Base-by-base conservation (phyloP, 2,113 vertebrate genomes). In the Planiliza haematocheilus region DNA sequence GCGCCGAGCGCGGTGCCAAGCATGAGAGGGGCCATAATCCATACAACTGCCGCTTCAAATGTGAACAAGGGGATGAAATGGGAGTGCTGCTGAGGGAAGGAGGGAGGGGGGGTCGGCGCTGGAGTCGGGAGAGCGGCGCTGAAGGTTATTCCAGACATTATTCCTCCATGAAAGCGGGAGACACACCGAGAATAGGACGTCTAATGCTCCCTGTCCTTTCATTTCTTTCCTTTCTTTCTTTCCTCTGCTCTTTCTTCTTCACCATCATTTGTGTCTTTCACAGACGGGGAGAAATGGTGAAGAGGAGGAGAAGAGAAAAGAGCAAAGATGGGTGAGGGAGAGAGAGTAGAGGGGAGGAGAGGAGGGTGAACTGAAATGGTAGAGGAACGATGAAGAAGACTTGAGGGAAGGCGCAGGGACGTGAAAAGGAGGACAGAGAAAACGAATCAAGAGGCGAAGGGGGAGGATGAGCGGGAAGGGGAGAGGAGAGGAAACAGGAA, bases 111-210 rank as follows among this genome's bases (percentile, higher is more conserved):
- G 61, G 45, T 63, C 42, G 39, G 39, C 20, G 24, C 18, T 70
- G 71, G 63, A 81, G 81, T 65, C 36, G 41, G 74, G 77, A 52
- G 76, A 21, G 74, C 49, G 64, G 46, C 1, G 68, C 57, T 92
- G 83, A 92, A 92, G 91, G 90, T 91, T 89, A 90, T 87, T 82
- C 69, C 67, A 79, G 79, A 81, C 82, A 83, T 89, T 88, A 87
- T 53, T 84, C 70, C 82, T 81, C 69, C 69, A 18, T 68, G 78
- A 81, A 68, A 79, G 63, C 49, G 48, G 74, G 53, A 77, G 53
- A 46, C 48, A 50, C 70, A 69, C 72, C 50, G 52, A 81, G 65
- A 66, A 55, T 63, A 70, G 43, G 10, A 20, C 14, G 50, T 30
- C 14, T 49, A 36, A 48, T 36, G 37, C 48, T 46, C 53, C n/a